These are phyloP conservation scores for Lamprologus ornatipinnis DNA, from an alignment of 2,113 vertebrate species.

Conservation along the genomic window DNA sequence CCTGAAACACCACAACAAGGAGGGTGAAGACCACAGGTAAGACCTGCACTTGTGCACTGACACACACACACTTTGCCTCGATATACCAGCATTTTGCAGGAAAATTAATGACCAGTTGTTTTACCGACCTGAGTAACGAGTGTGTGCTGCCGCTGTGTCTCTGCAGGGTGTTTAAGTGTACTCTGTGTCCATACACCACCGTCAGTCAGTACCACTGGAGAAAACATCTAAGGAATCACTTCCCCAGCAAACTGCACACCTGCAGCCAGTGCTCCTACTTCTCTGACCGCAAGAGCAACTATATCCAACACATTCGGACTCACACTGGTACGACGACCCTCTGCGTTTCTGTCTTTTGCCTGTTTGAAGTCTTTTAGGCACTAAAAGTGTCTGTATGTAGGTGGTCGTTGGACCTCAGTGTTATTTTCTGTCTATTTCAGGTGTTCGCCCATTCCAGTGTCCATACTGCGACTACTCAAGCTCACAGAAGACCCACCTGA, in stretches of 20 bases:
- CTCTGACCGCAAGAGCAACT: conserved; percentile 97
- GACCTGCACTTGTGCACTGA: not conserved
- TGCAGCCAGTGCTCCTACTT: conserved; percentile 95
- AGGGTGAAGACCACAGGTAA: conserved; percentile 63
- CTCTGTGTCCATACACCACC: conserved; percentile 92
- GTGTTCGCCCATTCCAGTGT: conserved; percentile 93
- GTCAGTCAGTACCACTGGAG: conserved; percentile 99
- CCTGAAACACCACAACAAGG: conserved; percentile 90
- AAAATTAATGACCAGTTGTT: accelerated
- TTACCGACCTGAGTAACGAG: not conserved
- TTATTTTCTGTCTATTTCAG: conserved; percentile 58
- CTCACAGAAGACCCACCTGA: conserved; percentile 98
- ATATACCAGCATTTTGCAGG: not conserved
- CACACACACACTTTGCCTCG: not conserved
- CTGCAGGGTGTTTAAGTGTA: conserved; percentile 89
- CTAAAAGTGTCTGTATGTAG: not conserved
- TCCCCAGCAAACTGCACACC: conserved; percentile 95
- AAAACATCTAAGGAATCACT: conserved; percentile 97
- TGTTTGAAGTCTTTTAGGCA: not conserved
- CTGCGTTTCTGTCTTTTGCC: too few relatives aligned
- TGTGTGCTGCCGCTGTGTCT: not conserved
- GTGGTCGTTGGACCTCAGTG: not conserved
- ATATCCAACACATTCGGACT: conserved; percentile 94
- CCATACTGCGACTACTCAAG: conserved; percentile 94
- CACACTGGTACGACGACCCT: conserved; percentile 79